Evolutionary conservation across 2,113 vertebrate species (phyloP), one percentile per base, ranked within the genome.

Genomic region (Austrofundulus limnaeus): DNA sequence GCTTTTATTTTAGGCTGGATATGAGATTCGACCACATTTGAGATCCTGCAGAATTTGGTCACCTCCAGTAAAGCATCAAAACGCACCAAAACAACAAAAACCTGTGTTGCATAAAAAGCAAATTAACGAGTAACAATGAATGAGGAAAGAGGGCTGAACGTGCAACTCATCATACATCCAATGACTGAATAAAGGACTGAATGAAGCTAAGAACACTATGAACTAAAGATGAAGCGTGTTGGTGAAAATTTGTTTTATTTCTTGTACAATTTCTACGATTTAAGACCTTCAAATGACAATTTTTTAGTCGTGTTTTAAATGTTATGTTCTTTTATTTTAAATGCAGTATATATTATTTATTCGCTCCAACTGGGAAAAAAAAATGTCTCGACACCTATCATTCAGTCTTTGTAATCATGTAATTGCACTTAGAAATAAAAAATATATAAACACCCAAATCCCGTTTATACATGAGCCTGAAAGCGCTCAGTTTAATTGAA

Each of bases 381-480:
- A 70, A 75, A 70, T 61, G 37, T 72, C 82, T 80, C 76, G 76
- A 88, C 83, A 88, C 84, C 84, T 77, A 84, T 80, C 83, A 78
- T 82, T 86, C 85, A 86, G 77, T 86, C 65, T 76, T 82, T 80
- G 74, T 89, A 88, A 89, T 91, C 81, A 74, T 77, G 77, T 89
- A 90, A 92, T 92, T 92, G 90, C 90, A 92, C 90, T 92, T 92
- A 80, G 83, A 91, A 89, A 84, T 88, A 92, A 90, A 88, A 88
- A 89, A 88, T 86, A 88, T 89, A 85, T 87, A 88, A 80, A 90
- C 83, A 86, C 81, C 81, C 83, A 83, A 89, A 87, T 78, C 81
- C 76, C 83, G 82, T 85, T 87, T 86, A 84, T 71, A 84, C 81
- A 84, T 43, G 80, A 92, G 88, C 87, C 65, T 66, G 73, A 84